phyloP scores from a whole-genome alignment of 2,113 vertebrate species.

The Hippocampus barbouri region DNA sequence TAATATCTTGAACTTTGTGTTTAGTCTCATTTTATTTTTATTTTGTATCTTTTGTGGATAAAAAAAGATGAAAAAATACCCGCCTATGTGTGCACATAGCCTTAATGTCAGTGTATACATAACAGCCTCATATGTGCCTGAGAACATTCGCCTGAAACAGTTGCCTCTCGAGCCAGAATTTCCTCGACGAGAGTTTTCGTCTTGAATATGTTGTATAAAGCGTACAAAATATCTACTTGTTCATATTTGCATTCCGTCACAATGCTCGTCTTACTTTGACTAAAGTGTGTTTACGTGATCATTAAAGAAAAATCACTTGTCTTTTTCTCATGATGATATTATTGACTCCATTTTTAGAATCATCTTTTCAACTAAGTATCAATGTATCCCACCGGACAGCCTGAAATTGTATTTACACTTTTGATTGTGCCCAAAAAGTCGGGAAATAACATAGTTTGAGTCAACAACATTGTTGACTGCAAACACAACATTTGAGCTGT shows the following conservation, averaged over 20 bases:
- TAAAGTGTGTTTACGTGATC: conserved; percentile 46
- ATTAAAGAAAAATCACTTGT: conserved; percentile 50
- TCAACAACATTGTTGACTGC: too few relatives aligned
- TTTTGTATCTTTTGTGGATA: neutral
- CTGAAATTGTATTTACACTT: neutral
- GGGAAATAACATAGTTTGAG: too few relatives aligned
- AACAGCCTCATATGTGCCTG: conserved; percentile 58
- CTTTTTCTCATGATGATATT: conserved; percentile 19
- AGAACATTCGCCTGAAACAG: conserved; percentile 39
- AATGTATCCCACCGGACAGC: neutral
- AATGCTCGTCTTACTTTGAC: conserved; percentile 55
- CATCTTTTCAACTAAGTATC: neutral
- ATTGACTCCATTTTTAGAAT: neutral
- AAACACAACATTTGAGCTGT: too few relatives aligned
- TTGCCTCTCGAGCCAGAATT: conserved; percentile 49
- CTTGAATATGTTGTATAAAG: conserved; percentile 63
- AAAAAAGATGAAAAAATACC: neutral
- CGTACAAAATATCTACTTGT: conserved; percentile 61
- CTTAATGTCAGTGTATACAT: conserved; percentile 42
- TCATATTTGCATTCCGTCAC: conserved; percentile 55
- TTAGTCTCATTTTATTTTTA: neutral
- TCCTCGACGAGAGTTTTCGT: conserved; percentile 56
- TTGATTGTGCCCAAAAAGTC: too few relatives aligned
- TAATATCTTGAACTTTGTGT: neutral
- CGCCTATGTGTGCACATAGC: neutral